phyloP scores from a whole-genome alignment of 2,113 vertebrate genomes.

The Ophiodon elongatus region DNA sequence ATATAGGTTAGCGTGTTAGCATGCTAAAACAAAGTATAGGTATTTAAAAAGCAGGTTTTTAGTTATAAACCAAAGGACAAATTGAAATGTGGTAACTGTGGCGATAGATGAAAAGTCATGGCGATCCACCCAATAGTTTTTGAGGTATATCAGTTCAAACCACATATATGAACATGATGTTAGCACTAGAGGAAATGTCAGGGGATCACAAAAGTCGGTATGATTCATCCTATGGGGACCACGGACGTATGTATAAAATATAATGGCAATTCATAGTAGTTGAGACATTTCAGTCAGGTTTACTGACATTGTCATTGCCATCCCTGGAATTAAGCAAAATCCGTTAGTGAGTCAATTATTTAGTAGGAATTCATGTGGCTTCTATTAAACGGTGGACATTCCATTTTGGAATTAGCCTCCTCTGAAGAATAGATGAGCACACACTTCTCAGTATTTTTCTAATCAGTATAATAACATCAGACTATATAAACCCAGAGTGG shows the following conservation, averaged over 20 bases:
- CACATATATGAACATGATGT: not conserved
- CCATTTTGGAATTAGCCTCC: constrained; percentile 18
- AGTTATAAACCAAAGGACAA: not conserved
- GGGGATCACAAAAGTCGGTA: not conserved
- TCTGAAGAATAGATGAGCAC: constrained; percentile 22
- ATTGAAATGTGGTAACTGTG: not conserved
- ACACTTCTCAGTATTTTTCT: constrained; percentile 22
- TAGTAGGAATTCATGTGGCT: not conserved
- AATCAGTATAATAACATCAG: constrained; percentile 53
- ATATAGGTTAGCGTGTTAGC: not conserved
- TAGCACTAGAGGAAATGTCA: not conserved
- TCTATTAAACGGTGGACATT: not conserved
- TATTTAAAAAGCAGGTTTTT: not conserved
- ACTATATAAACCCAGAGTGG: constrained; percentile 40
- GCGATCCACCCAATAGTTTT: not conserved
- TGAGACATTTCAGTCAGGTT: not conserved
- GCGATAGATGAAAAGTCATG: not conserved
- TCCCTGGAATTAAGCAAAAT: not conserved
- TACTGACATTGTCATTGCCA: not conserved
- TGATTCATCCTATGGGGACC: not conserved
- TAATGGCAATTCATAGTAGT: not conserved
- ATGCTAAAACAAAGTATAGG: not conserved
- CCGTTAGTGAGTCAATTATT: not conserved
- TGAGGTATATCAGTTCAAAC: not conserved
- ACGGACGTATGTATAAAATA: not conserved